Base-by-base conservation (phyloP, 1,140 invertebrate genomes). In the Cotesia glomerata region DNA sequence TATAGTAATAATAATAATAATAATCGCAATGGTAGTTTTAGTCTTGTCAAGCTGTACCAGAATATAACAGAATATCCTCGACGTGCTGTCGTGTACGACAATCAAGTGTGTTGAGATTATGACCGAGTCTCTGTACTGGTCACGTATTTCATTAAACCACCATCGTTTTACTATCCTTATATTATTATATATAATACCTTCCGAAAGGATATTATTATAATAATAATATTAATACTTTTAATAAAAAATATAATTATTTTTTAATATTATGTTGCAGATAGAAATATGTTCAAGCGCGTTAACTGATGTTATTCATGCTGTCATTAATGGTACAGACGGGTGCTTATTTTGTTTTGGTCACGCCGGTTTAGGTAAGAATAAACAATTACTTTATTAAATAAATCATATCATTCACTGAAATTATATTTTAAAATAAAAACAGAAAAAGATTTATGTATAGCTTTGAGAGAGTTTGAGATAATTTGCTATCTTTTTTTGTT, bases 261-360 rank as follows among this genome's bases (percentile, higher is more conserved):
- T 2, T 26, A 26, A 26, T 26, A 26, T 26, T 2, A 26, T 85
- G 85, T 81, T 92, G 3, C 91, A 97, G 95, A 92, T 92, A 74
- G 96, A 97, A 85, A 91, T 98, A 58, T 96, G 95, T 83, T 93
- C 94, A 54, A 94, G 94, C 78, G 95, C 95, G 14, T 88, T 98
- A 63, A 94, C 94, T 34, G 97, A 98, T 82, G 95, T 97, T 71
- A 95, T 98, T 76, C 95, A 97, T 80, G 95, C 96, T 36, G 96
- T 98, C 71, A 94, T 98, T 79, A 95, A 95, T 81, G 97, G 96
- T 13, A 95, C 93, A 16, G 96, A 98, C 84, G 96, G 95, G 54
- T 97, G 95, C 85, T 90, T 98, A 68, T 96, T 97, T 84, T 95
- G 93, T 80, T 96, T 95, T 82, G 96, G 96, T 81, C 95, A 98